Evolutionary conservation across 1,140 invertebrate species (phyloP), one percentile per base, ranked within the genome.

Genomic region (Heliconius nattereri): DNA sequence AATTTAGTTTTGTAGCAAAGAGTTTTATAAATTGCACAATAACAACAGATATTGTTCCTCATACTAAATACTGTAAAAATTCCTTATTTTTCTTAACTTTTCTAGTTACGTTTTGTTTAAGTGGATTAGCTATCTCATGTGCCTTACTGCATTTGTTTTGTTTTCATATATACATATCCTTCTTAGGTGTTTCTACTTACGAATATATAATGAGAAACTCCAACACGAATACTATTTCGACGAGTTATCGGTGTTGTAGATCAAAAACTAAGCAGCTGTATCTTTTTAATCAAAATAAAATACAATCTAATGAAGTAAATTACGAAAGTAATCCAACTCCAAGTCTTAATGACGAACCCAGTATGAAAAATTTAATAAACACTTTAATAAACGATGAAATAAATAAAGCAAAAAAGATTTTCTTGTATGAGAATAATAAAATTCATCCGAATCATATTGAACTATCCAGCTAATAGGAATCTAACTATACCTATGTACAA

Each of bases 141-240:
- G 94, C 99, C 29, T 95, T 99, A 13, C 94, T 98, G 26, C 98
- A 99, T 94, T 95, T 99, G 32, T 97, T 98, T 89, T 97, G 97
- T 89, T 98, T 98, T 93, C 98, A 98, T 92, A 96, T 98, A 70
- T 98, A 98, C 92, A 98, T 98, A 87, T 97, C 97, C 11, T 96
- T 96, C 81, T 93, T 98, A 76, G 98, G 98, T 0, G 93, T 98
- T 23, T 98, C 98, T 8, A 99, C 98, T 0, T 99, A 98, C 91
- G 98, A 98, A 90, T 99, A 98, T 90, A 97, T 98, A 70, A 76
- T 84, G 26, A 81, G 71, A 79, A 85, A 82, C 54, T 71, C 78
- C 20, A 76, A 78, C 5, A 66, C 29, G 60, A 26, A 16, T 29
- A 66, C 23, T 26, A 29, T 66, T 6, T 66, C 60, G 60, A 66